phyloP scores from a whole-genome alignment of 2,888 invertebrate genomes.

The Aspidiotus destructor region DNA sequence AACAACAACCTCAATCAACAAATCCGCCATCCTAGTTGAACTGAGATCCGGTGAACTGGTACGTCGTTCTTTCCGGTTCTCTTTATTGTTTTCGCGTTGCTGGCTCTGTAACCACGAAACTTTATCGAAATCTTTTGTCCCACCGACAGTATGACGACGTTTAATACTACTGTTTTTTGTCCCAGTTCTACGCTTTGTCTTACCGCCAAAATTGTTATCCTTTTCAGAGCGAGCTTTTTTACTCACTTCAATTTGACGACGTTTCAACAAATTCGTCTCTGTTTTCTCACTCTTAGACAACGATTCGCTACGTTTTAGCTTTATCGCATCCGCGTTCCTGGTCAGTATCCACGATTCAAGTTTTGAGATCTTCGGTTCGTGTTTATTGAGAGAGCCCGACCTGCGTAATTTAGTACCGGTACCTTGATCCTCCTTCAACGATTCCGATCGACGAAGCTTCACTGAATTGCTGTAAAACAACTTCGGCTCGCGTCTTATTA shows the following conservation, averaged over 20 bases:
- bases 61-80: slow-evolving; percentile 47
- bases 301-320: slow-evolving; percentile 52
- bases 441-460: slow-evolving; percentile 36
- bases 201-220: slow-evolving; percentile 39
- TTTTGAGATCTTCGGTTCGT: slow-evolving; percentile 39
- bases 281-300: slow-evolving; percentile 64
- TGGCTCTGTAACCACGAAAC: slow-evolving; percentile 51
- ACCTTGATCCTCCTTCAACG: slow-evolving; percentile 38
- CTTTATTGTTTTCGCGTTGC: slow-evolving; percentile 42
- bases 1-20: slow-evolving; percentile 35
- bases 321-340: slow-evolving; percentile 42
- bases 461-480: slow-evolving; percentile 33
- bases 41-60: slow-evolving; percentile 55
- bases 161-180: slow-evolving; percentile 70
- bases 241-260: slow-evolving; percentile 44
- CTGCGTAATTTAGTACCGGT: slow-evolving; percentile 36
- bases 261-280: slow-evolving; percentile 67
- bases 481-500: slow-evolving; percentile 16
- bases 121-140: slow-evolving; percentile 75
- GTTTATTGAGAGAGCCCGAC: slow-evolving; percentile 39
- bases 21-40: slow-evolving; percentile 36
- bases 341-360: slow-evolving; percentile 42
- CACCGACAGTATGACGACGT: slow-evolving; percentile 83
- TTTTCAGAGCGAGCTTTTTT: slow-evolving; percentile 40
- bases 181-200: slow-evolving; percentile 66